A percentile compares a stretch with the other conserved stretches of the same genome.
Conservation (phyloP, 2,888 invertebrate genomes). For the Chymomyza amoena region DNA sequence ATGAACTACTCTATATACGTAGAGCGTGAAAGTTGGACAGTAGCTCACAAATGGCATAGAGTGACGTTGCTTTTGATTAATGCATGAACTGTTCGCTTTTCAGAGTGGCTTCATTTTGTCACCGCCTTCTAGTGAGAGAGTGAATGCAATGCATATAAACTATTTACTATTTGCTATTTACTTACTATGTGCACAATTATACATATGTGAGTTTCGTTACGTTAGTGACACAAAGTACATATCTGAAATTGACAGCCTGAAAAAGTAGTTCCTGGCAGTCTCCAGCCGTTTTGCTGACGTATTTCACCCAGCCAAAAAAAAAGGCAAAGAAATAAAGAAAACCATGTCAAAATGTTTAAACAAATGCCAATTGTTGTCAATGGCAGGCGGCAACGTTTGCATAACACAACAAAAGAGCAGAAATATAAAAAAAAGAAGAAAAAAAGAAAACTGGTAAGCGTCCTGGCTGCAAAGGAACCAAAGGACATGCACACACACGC, state of each 20-base stretch:
- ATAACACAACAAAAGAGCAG: conserved; percentile 49
- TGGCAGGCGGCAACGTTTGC: conserved; percentile 55
- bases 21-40: background rate
- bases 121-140: background rate
- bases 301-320: background rate
- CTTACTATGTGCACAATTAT: background rate
- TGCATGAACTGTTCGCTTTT: background rate
- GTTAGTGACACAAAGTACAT: background rate
- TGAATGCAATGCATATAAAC: background rate
- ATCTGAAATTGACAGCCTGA: background rate
- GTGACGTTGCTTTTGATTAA: background rate
- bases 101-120: background rate
- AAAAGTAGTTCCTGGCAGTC: background rate
- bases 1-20: background rate
- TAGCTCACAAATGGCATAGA: background rate
- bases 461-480: background rate
- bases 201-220: background rate
- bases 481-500: background rate
- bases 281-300: conserved; percentile 27
- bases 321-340: background rate
- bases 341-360: conserved; percentile 8
- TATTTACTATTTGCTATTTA: background rate
- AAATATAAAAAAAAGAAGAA: background rate
- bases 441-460: background rate
- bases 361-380: conserved; percentile 55